These are phyloP conservation scores for Ichneumoninae sp. DNA, from an alignment of 2,888 invertebrate species.

Conservation along the genomic window DNA sequence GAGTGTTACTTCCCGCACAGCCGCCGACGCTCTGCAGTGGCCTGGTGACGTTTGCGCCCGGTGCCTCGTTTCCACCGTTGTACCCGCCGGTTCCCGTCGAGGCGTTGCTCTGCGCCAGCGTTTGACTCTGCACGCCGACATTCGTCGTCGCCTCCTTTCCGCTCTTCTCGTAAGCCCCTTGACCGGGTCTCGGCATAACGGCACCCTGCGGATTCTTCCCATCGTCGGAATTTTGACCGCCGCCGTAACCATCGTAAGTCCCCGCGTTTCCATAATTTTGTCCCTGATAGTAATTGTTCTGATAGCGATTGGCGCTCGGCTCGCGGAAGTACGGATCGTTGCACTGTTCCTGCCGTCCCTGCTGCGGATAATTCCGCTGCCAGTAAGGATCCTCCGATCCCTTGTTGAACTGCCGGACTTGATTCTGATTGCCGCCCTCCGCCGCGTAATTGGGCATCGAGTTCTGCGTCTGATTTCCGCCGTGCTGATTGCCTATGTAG, in stretches of 20 bases:
- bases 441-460: constrained; percentile 73
- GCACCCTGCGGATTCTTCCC: constrained; percentile 56
- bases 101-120: constrained; percentile 71
- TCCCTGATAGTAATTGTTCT: constrained; percentile 82
- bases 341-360: constrained; percentile 77
- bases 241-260: constrained; percentile 63
- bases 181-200: constrained; percentile 56
- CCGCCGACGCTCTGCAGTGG: constrained; percentile 67
- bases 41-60: constrained; percentile 55
- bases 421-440: constrained; percentile 69
- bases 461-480: constrained; percentile 55
- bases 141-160: constrained; percentile 73
- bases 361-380: constrained; percentile 84
- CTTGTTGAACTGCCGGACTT: constrained; percentile 74
- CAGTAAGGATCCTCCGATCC: constrained; percentile 79
- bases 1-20: constrained; percentile 69
- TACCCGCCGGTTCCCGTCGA: constrained; percentile 68
- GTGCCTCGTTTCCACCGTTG: constrained; percentile 60
- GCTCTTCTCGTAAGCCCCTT: constrained; percentile 68
- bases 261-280: constrained; percentile 68
- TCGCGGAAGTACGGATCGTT: constrained; percentile 79
- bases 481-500: constrained; percentile 70
- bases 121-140: constrained; percentile 74
- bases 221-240: constrained; percentile 56
- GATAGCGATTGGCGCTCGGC: constrained; percentile 83